A percentile compares a stretch with the other conserved stretches of the same genome.
Evolutionary conservation across 2,113 vertebrate species (phyloP).

Genomic region (Eidolon helvum): DNA sequence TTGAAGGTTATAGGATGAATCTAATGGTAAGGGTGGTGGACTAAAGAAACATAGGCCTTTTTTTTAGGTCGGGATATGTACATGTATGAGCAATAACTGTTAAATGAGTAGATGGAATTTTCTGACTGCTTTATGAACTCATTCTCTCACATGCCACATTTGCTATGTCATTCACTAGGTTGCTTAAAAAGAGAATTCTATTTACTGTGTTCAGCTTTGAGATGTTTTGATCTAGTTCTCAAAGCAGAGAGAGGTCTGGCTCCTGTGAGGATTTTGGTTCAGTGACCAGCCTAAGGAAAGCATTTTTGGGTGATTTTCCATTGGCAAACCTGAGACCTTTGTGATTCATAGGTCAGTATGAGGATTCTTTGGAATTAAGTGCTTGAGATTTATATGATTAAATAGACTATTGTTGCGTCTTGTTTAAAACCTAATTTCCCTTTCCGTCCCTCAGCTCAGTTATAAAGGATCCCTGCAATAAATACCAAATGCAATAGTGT

Average conservation of each 20-base stretch:
- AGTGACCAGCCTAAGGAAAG: background rate
- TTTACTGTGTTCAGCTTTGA: background rate
- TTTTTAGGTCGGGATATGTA: background rate
- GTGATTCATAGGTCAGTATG: background rate
- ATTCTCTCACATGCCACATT: background rate
- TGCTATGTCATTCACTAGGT: background rate
- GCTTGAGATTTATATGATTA: slow-evolving; percentile 55
- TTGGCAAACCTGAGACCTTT: background rate
- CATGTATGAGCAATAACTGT: background rate
- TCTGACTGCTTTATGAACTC: background rate
- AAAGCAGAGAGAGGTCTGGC: background rate
- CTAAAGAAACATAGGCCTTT: background rate
- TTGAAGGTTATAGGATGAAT: background rate
- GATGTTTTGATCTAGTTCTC: background rate
- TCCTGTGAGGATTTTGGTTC: background rate
- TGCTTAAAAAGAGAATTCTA: slow-evolving; percentile 15
- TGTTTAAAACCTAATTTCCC: slow-evolving; percentile 59
- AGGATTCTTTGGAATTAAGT: slow-evolving; percentile 19
- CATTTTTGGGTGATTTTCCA: background rate
- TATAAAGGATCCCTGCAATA: background rate
- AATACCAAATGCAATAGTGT: background rate
- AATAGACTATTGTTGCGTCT: slow-evolving; percentile 1
- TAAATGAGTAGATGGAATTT: background rate
- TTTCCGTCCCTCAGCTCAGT: background rate
- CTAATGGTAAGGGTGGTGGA: background rate